A percentile compares a stretch with the other conserved stretches of the same genome.
These are phyloP conservation scores for Ferrisia virgata DNA, from an alignment of 2,888 invertebrate genomes.

Conservation along the genomic window DNA sequence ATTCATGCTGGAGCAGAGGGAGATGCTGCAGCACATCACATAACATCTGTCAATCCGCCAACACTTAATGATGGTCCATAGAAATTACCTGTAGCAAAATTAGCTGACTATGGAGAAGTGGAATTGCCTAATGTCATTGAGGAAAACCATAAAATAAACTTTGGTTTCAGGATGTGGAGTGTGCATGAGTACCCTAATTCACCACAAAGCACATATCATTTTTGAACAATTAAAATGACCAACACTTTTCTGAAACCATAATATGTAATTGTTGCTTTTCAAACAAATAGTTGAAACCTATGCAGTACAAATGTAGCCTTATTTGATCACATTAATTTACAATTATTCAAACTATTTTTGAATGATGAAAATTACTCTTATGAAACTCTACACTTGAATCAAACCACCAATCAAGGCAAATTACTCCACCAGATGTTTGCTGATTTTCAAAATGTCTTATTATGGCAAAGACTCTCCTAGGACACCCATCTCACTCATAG, in stretches of 20 bases:
- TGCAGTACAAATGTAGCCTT: not conserved
- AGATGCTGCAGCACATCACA: not conserved
- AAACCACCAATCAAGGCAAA: not conserved
- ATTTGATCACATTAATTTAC: not conserved
- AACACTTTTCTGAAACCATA: not conserved
- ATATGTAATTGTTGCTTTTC: not conserved
- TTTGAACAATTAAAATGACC: not conserved
- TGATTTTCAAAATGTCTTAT: not conserved
- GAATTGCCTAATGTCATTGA: not conserved
- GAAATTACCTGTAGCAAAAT: not conserved
- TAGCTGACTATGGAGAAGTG: not conserved
- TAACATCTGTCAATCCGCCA: not conserved
- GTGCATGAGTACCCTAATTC: not conserved
- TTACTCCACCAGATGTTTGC: not conserved
- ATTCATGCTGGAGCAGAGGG: not conserved
- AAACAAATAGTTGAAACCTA: not conserved
- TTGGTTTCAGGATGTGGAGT: not conserved
- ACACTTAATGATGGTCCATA: not conserved
- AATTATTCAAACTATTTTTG: not conserved
- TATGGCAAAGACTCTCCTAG: not conserved
- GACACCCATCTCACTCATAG: not conserved
- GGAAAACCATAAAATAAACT: not conserved
- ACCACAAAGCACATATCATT: not conserved
- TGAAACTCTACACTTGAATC: not conserved
- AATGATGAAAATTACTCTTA: not conserved